Base-by-base conservation (phyloP, 2,113 vertebrate species). In the Leucopternis melanops region DNA sequence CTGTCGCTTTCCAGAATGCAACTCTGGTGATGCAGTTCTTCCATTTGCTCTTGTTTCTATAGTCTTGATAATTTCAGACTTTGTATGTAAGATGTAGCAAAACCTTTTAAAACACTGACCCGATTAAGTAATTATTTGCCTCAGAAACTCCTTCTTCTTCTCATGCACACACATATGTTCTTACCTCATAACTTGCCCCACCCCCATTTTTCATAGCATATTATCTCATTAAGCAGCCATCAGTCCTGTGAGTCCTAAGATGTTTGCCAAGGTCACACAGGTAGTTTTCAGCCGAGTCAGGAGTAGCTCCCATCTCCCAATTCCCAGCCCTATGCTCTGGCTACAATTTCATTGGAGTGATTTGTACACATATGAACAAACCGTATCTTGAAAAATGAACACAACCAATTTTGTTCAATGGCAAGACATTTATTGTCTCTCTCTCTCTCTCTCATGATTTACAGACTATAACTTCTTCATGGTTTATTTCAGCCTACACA, bases 261-360 rank as follows among this genome's bases (percentile, higher is more conserved):
- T 75, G 54, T 87, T 97, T 92, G 49, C 58, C 86, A 95, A 96
- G 92, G 94, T 97, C 92, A 92, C 50, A 58, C 58, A 95, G 66
- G 94, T 89, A 95, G 73, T 88, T 87, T 95, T 95, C 74, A 96
- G 78, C 78, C 1, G 20, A 93, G 42, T 94, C 86, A 95, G 89
- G 84, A 95, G 63, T 38, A 94, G 66, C 16, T 92, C 58, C 22
- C 50, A 77, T 96, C 52, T 94, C 81, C 78, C 91, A 87, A 1
- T 94, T 96, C 89, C 92, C 96, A 95, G n/a, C 25, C 45, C 81
- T 90, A 5, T 40, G 38, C 18, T 80, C 54, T 91, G 52, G 19
- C 27, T 74, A 71, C 72, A 66, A 16, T 87, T 85, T 82, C 38
- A 38, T 44, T 73, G 54, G 23, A 27, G 47, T 85, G n/a, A 90